These are phyloP conservation scores for Schlechtendalia chinensis DNA, from an alignment of 1,140 invertebrate species.

Conservation along the genomic window DNA sequence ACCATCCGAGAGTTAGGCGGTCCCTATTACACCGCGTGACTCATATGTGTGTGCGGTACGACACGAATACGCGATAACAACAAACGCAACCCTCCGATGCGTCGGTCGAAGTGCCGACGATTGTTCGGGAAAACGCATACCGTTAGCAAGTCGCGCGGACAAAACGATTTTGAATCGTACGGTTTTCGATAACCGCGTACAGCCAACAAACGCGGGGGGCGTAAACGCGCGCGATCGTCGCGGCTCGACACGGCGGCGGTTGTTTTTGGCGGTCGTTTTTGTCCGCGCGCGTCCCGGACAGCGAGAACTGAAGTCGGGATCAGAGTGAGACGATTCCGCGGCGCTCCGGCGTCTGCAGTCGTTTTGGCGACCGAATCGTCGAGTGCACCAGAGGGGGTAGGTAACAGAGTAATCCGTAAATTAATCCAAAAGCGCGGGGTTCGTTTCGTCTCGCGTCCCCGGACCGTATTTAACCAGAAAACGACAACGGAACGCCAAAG, in stretches of 20 bases:
- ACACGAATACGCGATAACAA: too few relatives aligned
- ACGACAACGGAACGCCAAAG: slow-evolving; percentile 44
- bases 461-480: slow-evolving; percentile 31
- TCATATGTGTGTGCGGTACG: too few relatives aligned
- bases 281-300: too few relatives aligned
- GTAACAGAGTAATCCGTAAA: slow-evolving; percentile 46
- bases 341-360: not conserved
- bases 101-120: not conserved
- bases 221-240: too few relatives aligned
- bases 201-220: too few relatives aligned
- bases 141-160: too few relatives aligned
- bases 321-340: not conserved
- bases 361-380: slow-evolving; percentile 28
- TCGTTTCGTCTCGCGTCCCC: slow-evolving; percentile 13
- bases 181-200: too few relatives aligned
- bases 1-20: not conserved
- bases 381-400: slow-evolving; percentile 2
- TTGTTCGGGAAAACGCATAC: not conserved
- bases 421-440: slow-evolving; percentile 27
- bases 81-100: not conserved
- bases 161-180: too few relatives aligned
- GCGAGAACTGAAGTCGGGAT: not conserved
- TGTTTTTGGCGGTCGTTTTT: too few relatives aligned
- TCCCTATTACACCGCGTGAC: not conserved
- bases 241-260: too few relatives aligned